phyloP scores from a whole-genome alignment of 2,113 vertebrate genomes.

The Channa argus region DNA sequence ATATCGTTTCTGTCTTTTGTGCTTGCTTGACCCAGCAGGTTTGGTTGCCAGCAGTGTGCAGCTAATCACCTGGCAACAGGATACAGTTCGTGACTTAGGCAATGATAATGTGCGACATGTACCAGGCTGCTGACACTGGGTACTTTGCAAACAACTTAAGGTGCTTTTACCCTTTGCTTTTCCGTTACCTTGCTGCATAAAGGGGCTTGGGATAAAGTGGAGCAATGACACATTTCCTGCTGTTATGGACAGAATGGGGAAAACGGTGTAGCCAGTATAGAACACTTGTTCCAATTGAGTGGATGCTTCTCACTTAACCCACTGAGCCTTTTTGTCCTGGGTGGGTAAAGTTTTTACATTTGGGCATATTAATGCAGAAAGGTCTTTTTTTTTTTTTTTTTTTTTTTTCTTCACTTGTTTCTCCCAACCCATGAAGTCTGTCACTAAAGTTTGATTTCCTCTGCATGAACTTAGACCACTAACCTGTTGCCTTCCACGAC shows the following conservation, averaged over 20 bases:
- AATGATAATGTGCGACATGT: constrained; percentile 27
- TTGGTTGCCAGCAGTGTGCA: constrained; percentile 25
- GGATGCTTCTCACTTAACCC: background rate
- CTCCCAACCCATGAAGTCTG: no score
- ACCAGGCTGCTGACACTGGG: constrained; percentile 34
- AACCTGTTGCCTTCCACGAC: no score
- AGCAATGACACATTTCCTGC: constrained; percentile 16
- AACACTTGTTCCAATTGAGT: background rate
- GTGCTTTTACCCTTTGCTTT: constrained; percentile 46
- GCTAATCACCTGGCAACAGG: constrained; percentile 72
- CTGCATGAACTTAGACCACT: no score
- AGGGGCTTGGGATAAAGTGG: constrained; percentile 17
- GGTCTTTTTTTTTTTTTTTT: constrained; percentile 1
- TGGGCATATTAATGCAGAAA: constrained; percentile 20
- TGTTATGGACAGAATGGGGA: constrained; percentile 17
- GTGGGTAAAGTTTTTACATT: constrained; percentile 13
- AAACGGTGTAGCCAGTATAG: no score
- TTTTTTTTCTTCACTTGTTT: constrained; percentile 15
- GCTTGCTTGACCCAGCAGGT: constrained; percentile 7
- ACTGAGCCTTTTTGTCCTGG: background rate
- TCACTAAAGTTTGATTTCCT: no score
- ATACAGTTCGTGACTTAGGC: constrained; percentile 31
- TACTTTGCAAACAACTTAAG: constrained; percentile 30
- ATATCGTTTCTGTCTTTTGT: constrained; percentile 47
- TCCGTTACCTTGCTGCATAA: constrained; percentile 36